Percentiles rank a stretch among this genome's conserved stretches.
phyloP scores from a whole-genome alignment of 64 coral and sea anemone species.

The Cladopsammia gracilis region DNA sequence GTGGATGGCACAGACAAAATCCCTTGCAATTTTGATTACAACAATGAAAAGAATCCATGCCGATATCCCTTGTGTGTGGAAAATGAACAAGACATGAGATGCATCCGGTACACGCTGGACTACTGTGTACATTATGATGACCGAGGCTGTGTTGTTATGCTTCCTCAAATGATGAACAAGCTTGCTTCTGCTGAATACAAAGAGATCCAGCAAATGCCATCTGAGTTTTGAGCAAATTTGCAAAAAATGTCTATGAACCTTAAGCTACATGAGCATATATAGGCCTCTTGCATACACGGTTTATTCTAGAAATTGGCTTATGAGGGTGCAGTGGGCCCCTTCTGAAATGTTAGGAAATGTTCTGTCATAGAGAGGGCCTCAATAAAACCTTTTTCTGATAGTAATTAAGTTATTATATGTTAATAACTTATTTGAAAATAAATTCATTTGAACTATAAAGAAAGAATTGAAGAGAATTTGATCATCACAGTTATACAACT shows the following conservation, averaged over 20 bases:
- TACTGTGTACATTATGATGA: slow-evolving; percentile 88
- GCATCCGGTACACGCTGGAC: slow-evolving; percentile 86
- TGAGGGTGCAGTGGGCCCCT: too few species aligned
- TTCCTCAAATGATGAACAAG: slow-evolving; percentile 93
- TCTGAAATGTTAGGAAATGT: too few species aligned
- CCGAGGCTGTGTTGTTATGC: slow-evolving; percentile 85
- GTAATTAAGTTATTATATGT: too few species aligned
- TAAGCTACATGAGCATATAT: too few species aligned
- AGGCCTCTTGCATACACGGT: too few species aligned
- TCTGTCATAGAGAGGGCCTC: too few species aligned
- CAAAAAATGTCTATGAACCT: background rate
- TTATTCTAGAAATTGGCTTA: too few species aligned
- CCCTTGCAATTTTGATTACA: slow-evolving; percentile 92
- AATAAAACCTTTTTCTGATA: too few species aligned
- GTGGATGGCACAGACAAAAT: background rate
- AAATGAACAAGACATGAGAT: slow-evolving; percentile 58
- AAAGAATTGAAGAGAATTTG: too few species aligned
- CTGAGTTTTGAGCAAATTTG: background rate
- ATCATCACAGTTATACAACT: too few species aligned
- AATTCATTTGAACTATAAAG: too few species aligned
- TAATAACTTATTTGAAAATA: too few species aligned
- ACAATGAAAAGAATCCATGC: slow-evolving; percentile 87
- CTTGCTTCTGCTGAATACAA: slow-evolving; percentile 61
- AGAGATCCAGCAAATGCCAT: slow-evolving; percentile 51
- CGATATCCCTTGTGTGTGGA: slow-evolving; percentile 32